A percentile compares a stretch with the other conserved stretches of the same genome.
Conservation (phyloP, 1,140 invertebrate species). For the Brachionus calyciflorus region DNA sequence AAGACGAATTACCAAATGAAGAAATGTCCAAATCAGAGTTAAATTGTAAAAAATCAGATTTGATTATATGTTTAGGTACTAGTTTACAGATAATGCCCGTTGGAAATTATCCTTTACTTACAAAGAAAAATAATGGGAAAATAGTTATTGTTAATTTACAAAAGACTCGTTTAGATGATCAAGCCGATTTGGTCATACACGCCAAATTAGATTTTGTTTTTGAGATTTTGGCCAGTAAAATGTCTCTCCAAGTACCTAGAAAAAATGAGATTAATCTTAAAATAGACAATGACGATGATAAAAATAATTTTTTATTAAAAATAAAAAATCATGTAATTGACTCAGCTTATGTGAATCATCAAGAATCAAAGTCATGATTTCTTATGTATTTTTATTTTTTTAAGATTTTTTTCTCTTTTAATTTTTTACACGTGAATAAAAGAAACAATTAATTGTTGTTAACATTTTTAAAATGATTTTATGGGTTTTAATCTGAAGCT, state of each 20-base stretch:
- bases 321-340: no score
- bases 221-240: conserved; percentile 10
- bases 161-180: conserved; percentile 82
- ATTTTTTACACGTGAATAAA: no score
- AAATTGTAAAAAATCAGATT: conserved; percentile 82
- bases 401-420: no score
- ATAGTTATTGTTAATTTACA: conserved; percentile 94
- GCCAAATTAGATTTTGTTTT: conserved; percentile 32
- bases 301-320: no score
- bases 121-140: conserved; percentile 78
- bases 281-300: background rate
- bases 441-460: no score
- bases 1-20: conserved; percentile 83
- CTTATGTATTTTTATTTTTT: no score
- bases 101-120: conserved; percentile 81
- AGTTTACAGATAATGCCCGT: conserved; percentile 95
- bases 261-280: background rate
- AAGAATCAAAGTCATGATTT: no score
- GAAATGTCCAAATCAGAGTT: conserved; percentile 80
- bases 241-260: background rate
- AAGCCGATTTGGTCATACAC: conserved; percentile 39
- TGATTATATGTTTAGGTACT: conserved; percentile 89
- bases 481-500: no score
- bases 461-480: no score
- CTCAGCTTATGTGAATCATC: no score